Evolutionary conservation across 2,113 vertebrate genomes (phyloP).

Genomic region (Lota lota): DNA sequence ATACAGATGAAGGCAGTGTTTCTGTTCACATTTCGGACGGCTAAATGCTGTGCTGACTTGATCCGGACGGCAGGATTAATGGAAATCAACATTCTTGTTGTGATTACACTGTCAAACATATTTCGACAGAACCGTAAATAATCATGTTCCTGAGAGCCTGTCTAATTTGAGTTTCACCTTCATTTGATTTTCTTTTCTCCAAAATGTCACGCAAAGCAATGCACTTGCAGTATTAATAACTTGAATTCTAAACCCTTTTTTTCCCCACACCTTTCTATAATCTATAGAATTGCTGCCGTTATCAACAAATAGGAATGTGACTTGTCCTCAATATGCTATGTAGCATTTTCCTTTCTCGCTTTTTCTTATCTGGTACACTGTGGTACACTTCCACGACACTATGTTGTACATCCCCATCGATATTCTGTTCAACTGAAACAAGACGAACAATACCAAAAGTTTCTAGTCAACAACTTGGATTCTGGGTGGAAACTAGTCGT

Average conservation of each 20-base stretch:
- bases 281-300: background rate
- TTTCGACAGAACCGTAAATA: too few species aligned
- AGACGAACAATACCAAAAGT: too few species aligned
- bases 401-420: too few species aligned
- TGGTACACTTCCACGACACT: too few species aligned
- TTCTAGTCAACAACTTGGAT: too few species aligned
- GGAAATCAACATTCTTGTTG: too few species aligned
- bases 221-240: slow-evolving; percentile 1
- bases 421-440: too few species aligned
- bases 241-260: background rate
- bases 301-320: background rate
- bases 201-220: background rate
- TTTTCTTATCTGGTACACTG: too few species aligned
- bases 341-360: too few species aligned
- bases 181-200: slow-evolving; percentile 2
- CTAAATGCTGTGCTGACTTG: background rate
- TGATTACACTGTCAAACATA: too few species aligned
- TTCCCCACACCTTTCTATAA: background rate
- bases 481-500: too few species aligned
- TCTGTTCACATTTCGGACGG: slow-evolving; percentile 23
- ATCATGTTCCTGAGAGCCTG: too few species aligned
- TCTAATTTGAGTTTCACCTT: background rate
- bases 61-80: background rate
- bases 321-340: background rate
- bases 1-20: slow-evolving; percentile 34